Evolutionary conservation across 1,140 invertebrate genomes (phyloP).

Genomic region (Formica exsecta): DNA sequence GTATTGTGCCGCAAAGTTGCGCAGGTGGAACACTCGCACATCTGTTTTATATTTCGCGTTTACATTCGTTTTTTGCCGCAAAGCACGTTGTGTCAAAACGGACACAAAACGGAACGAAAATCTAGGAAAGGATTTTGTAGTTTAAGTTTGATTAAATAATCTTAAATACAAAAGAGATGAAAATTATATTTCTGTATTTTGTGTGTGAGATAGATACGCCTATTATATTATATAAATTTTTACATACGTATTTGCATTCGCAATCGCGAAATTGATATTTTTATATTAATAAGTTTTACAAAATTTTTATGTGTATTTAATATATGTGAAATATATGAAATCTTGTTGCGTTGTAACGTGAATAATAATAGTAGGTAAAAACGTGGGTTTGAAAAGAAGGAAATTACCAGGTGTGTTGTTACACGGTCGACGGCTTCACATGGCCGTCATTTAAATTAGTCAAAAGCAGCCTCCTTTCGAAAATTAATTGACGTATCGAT

Average conservation of each 20-base stretch:
- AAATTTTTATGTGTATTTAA: too few species aligned
- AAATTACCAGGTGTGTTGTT: slow-evolving; percentile 44
- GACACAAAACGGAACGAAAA: neutral
- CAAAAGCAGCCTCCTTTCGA: slow-evolving; percentile 77
- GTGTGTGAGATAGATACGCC: neutral
- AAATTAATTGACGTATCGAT: slow-evolving; percentile 85
- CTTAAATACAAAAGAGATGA: neutral
- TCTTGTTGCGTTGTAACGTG: neutral
- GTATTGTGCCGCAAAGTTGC: neutral
- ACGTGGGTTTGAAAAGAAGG: slow-evolving; percentile 30
- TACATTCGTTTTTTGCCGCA: neutral
- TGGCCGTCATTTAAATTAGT: slow-evolving; percentile 75
- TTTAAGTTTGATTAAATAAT: neutral
- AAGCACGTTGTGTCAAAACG: neutral
- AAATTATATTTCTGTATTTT: neutral
- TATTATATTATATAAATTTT: neutral
- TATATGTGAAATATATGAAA: neutral
- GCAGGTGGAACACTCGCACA: neutral
- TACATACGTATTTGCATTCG: neutral
- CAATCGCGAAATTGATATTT: neutral
- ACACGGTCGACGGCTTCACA: slow-evolving; percentile 45
- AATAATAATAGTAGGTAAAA: slow-evolving; percentile 53
- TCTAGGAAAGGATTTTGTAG: neutral
- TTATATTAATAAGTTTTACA: too few species aligned
- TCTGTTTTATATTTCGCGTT: neutral